These are phyloP conservation scores for Phytoseiulus persimilis DNA, from an alignment of 2,888 invertebrate genomes.

Conservation along the genomic window DNA sequence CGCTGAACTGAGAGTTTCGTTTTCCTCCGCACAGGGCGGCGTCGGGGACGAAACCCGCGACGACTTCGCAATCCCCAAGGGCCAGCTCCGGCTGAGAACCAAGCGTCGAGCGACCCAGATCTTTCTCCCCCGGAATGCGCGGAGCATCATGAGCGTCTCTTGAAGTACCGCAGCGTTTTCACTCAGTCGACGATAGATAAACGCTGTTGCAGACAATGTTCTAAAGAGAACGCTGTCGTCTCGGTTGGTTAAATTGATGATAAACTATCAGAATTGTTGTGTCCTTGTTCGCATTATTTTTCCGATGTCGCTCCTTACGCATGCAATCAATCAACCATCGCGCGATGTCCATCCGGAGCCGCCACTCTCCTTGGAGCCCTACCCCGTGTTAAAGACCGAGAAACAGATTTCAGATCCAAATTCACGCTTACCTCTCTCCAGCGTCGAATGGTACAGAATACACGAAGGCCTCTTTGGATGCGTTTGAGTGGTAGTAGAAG, in stretches of 20 bases:
- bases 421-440: slow-evolving; percentile 49
- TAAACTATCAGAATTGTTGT: not conserved
- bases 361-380: too few species aligned
- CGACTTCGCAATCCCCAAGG: not conserved
- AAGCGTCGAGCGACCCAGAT: not conserved
- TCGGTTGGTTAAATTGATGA: not conserved
- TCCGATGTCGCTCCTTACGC: too few species aligned
- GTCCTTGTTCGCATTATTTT: not conserved
- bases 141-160: not conserved
- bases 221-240: not conserved
- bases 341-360: too few species aligned
- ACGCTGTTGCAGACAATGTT: not conserved
- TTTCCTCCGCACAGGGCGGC: not conserved
- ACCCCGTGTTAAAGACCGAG: too few species aligned
- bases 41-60: not conserved
- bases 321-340: too few species aligned
- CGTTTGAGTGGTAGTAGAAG: slow-evolving; percentile 59
- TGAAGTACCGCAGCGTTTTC: not conserved
- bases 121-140: not conserved
- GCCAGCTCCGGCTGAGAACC: not conserved
- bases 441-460: slow-evolving; percentile 76
- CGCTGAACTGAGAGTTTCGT: not conserved
- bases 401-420: not conserved
- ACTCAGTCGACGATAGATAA: not conserved
- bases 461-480: slow-evolving; percentile 80